Evolutionary conservation across 1,140 invertebrate species (phyloP).

Genomic region (Rhynchophorus ferrugineus): DNA sequence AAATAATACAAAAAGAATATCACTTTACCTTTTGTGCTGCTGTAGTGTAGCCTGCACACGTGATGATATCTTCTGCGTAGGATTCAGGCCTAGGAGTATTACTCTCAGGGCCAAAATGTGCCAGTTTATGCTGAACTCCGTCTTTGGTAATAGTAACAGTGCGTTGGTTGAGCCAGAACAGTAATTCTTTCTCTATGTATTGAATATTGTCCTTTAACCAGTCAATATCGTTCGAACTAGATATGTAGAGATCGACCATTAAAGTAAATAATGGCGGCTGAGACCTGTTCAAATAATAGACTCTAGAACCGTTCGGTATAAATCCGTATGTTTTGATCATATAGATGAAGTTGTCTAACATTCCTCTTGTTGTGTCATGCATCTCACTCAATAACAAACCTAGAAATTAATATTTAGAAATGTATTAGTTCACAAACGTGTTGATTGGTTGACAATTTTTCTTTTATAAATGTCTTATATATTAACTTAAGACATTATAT

Average conservation of each 20-base stretch:
- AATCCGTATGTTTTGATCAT: constrained; percentile 48
- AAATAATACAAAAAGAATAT: too few species aligned
- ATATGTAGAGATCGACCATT: constrained; percentile 67
- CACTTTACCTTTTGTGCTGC: too few species aligned
- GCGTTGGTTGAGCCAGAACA: constrained; percentile 55
- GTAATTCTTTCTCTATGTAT: constrained; percentile 60
- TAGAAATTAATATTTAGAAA: neutral
- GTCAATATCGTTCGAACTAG: constrained; percentile 54
- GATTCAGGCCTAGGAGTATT: constrained; percentile 71
- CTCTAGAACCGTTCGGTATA: constrained; percentile 69
- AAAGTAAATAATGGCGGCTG: constrained; percentile 75
- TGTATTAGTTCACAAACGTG: too few species aligned
- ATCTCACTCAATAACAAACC: constrained; percentile 67
- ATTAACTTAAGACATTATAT: too few species aligned
- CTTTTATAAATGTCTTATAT: too few species aligned
- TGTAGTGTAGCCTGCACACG: constrained; percentile 31
- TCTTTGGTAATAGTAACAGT: constrained; percentile 47
- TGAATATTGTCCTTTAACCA: constrained; percentile 55
- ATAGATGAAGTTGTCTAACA: constrained; percentile 68
- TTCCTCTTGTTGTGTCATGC: constrained; percentile 61
- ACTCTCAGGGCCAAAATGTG: constrained; percentile 53
- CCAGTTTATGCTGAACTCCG: constrained; percentile 49
- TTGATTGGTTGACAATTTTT: too few species aligned
- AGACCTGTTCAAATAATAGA: constrained; percentile 68
- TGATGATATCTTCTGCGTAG: constrained; percentile 52